Percentiles rank a stretch among this genome's conserved stretches.
phyloP scores from a whole-genome alignment of 2,888 invertebrate species.

The Callyntrura guangdongensis region DNA sequence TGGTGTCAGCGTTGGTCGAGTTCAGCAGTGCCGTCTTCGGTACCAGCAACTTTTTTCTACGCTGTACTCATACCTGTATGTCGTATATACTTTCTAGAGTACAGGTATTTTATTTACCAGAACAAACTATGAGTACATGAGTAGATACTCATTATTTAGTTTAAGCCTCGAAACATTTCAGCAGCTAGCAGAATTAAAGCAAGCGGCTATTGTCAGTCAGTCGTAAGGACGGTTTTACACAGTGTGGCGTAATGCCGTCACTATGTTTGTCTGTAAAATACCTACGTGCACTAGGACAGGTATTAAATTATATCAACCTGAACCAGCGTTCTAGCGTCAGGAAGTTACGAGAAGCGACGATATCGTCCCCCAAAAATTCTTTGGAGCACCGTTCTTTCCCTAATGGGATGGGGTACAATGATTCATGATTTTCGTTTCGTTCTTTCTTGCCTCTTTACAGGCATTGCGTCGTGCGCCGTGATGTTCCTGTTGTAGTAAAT shows the following conservation, averaged over 20 bases:
- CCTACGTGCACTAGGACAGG: neutral
- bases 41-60: neutral
- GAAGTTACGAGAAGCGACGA: neutral
- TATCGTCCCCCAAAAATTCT: neutral
- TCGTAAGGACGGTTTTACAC: neutral
- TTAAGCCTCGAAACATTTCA: neutral
- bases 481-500: neutral
- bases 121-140: too few species aligned
- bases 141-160: too few species aligned
- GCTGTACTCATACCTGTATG: neutral
- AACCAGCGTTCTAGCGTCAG: neutral
- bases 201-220: neutral
- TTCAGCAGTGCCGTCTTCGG: neutral
- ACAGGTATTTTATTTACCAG: neutral
- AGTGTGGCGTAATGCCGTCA: neutral
- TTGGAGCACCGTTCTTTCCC: constrained; percentile 24
- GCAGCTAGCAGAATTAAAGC: neutral
- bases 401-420: constrained; percentile 51
- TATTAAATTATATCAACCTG: constrained; percentile 12
- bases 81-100: neutral
- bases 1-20: neutral
- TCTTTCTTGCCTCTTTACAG: neutral
- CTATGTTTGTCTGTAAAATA: neutral
- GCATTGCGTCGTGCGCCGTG: neutral
- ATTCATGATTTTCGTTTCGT: constrained; percentile 21